phyloP scores from a whole-genome alignment of 2,113 vertebrate species.

The Labeo rohita region DNA sequence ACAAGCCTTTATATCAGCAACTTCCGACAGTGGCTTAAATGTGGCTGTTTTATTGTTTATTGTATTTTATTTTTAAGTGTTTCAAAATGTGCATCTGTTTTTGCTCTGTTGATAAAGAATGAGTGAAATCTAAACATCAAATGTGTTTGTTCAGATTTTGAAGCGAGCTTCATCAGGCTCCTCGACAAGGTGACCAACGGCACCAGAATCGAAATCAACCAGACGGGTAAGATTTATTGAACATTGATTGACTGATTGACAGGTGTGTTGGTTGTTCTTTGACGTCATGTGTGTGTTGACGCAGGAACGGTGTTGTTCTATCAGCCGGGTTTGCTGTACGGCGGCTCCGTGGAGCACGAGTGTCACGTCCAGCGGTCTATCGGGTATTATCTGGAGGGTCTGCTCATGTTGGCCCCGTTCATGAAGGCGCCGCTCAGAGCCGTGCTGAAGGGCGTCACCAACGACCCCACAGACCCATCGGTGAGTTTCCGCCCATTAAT shows the following conservation, averaged over 20 bases:
- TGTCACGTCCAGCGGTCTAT: slow-evolving; percentile 85
- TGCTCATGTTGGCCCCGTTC: slow-evolving; percentile 93
- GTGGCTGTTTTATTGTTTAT: too few relatives aligned
- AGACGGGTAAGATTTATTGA: slow-evolving; percentile 83
- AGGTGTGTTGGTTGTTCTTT: background rate
- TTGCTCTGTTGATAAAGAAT: background rate
- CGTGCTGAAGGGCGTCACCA: slow-evolving; percentile 89
- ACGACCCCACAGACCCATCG: slow-evolving; percentile 88
- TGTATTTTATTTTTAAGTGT: too few relatives aligned
- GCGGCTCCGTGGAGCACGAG: slow-evolving; percentile 89
- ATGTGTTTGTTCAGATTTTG: slow-evolving; percentile 83
- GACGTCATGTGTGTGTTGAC: background rate
- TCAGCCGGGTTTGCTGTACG: slow-evolving; percentile 88
- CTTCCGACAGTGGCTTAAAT: too few relatives aligned
- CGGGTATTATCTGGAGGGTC: slow-evolving; percentile 92
- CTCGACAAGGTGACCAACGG: slow-evolving; percentile 97
- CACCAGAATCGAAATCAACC: slow-evolving; percentile 94
- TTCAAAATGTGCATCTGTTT: background rate
- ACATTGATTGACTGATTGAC: background rate
- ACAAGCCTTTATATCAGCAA: background rate
- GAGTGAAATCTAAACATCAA: background rate
- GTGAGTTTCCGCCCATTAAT: slow-evolving; percentile 72
- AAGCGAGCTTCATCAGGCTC: slow-evolving; percentile 94
- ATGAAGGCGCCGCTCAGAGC: slow-evolving; percentile 89
- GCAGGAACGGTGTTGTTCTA: slow-evolving; percentile 91